A percentile compares a stretch with the other conserved stretches of the same genome.
phyloP scores from a whole-genome alignment of 2,888 invertebrate species.

The Cephus nigrinus region DNA sequence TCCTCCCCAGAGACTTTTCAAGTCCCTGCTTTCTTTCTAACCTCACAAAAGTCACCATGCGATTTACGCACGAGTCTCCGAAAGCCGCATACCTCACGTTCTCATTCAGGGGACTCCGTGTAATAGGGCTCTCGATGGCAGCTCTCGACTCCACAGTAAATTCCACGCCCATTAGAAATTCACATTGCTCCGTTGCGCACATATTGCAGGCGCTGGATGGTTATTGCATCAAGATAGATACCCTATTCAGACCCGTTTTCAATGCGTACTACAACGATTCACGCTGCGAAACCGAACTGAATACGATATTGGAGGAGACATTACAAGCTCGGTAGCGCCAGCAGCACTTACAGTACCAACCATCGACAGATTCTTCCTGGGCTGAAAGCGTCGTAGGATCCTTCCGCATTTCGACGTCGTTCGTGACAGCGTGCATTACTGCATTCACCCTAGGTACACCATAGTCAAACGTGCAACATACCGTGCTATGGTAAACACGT shows the following conservation, averaged over 20 bases:
- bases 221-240: constrained; percentile 44
- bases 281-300: constrained; percentile 47
- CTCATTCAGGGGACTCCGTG: neutral
- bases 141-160: neutral
- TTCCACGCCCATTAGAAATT: constrained; percentile 14
- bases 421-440: neutral
- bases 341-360: neutral
- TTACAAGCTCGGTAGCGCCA: neutral
- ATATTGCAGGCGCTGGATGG: constrained; percentile 41
- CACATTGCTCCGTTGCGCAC: constrained; percentile 28
- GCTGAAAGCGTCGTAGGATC: neutral
- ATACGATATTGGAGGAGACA: constrained; percentile 49
- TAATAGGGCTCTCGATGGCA: neutral
- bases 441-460: neutral
- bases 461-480: neutral
- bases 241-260: constrained; percentile 46
- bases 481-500: neutral
- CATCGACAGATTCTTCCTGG: neutral
- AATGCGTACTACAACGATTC: constrained; percentile 53
- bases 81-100: neutral
- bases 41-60: neutral
- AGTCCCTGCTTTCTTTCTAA: neutral
- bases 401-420: neutral
- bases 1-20: neutral
- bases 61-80: neutral